These are phyloP conservation scores for Laothoe populi DNA, from an alignment of 2,888 invertebrate species.

Conservation along the genomic window DNA sequence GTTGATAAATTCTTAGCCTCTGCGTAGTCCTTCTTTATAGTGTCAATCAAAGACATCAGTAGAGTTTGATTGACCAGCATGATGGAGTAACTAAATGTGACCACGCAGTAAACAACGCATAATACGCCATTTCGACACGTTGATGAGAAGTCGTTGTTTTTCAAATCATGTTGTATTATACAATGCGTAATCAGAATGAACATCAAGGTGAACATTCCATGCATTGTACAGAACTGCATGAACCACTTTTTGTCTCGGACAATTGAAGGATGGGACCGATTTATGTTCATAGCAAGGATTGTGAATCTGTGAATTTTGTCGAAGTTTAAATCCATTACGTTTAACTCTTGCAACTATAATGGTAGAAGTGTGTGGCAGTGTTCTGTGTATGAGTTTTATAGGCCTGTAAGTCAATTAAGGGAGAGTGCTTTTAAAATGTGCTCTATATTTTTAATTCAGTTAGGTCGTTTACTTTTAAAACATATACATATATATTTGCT, in stretches of 20 bases:
- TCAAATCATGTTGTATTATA: not conserved
- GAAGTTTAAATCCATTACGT: slow-evolving; percentile 14
- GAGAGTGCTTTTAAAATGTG: not conserved
- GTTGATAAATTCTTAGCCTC: slow-evolving; percentile 5
- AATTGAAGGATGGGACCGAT: slow-evolving; percentile 12
- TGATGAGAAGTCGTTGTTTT: slow-evolving; percentile 11
- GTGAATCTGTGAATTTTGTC: not conserved
- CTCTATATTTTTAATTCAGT: not conserved
- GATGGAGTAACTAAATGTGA: slow-evolving; percentile 27
- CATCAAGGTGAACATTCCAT: slow-evolving; percentile 2
- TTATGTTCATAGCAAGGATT: not conserved
- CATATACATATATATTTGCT: too few relatives aligned
- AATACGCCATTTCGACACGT: slow-evolving; percentile 26
- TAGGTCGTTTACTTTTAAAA: too few relatives aligned
- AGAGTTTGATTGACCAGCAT: slow-evolving; percentile 16
- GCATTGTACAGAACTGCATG: not conserved
- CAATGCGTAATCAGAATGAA: not conserved
- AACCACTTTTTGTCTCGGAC: not conserved
- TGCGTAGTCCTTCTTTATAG: slow-evolving; percentile 30
- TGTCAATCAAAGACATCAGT: slow-evolving; percentile 26
- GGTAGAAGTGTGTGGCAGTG: not conserved
- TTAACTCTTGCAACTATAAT: not conserved
- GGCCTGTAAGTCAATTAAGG: not conserved
- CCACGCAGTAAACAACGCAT: slow-evolving; percentile 19
- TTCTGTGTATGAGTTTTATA: not conserved